These are phyloP conservation scores for Staurois parvus DNA, from an alignment of 2,797 vertebrate species.

Conservation along the genomic window DNA sequence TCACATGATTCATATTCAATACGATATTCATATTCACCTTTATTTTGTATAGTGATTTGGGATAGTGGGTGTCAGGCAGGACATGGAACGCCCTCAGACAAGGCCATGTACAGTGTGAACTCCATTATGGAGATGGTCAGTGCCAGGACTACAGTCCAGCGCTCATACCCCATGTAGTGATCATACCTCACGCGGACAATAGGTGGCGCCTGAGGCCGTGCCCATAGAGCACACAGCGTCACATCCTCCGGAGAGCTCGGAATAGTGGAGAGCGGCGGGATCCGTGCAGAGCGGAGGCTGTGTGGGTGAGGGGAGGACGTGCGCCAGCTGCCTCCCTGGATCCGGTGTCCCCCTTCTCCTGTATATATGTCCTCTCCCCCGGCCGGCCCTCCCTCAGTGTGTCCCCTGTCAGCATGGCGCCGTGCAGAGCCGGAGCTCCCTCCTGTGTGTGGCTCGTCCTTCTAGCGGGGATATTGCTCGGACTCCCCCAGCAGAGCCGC, in stretches of 20 bases:
- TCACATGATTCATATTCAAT: too few species aligned
- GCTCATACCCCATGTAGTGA: too few species aligned
- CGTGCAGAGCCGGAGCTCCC: constrained; percentile 54
- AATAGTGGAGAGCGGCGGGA: constrained; percentile 2
- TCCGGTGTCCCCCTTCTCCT: constrained; percentile 31
- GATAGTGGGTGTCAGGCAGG: too few species aligned
- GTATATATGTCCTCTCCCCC: constrained; percentile 49
- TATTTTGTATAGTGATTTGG: too few species aligned
- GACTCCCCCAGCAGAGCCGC: constrained; percentile 68
- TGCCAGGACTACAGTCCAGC: too few species aligned
- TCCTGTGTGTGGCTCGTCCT: constrained; percentile 66
- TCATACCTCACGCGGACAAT: not conserved
- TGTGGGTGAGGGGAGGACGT: constrained; percentile 43
- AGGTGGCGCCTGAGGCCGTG: constrained; percentile 35
- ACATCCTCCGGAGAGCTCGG: constrained; percentile 43
- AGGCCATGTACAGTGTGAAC: too few species aligned
- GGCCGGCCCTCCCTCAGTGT: constrained; percentile 45
- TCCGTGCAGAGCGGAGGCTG: constrained; percentile 43
- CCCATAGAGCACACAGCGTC: constrained; percentile 13
- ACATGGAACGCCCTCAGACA: too few species aligned
- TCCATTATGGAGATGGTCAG: too few species aligned
- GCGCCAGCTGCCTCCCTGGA: constrained; percentile 51
- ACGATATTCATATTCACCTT: too few species aligned
- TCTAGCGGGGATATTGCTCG: constrained; percentile 68
- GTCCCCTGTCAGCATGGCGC: constrained; percentile 67